Evolutionary conservation across 2,797 vertebrate species (phyloP), one percentile per base, ranked within the genome.

Genomic region (Apodemus agrarius): DNA sequence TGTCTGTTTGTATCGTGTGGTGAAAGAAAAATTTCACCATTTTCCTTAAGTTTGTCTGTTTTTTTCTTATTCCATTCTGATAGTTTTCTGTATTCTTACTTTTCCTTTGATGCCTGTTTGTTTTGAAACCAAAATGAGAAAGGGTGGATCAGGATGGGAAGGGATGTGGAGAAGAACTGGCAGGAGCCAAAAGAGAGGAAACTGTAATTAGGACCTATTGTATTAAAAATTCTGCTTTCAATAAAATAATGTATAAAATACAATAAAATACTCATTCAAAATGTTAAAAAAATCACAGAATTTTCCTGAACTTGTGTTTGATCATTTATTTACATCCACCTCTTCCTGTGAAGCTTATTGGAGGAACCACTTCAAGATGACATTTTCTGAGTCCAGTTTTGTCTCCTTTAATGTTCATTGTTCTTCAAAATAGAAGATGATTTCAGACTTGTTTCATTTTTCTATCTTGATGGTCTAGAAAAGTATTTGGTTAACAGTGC

Each of bases 331-430:
- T 85, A 6, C 21, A 79, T 89, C 89, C 29, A 29, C 52, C 22
- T 85, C 21, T 16, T 61, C 9, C 75, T 89, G 24, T 40, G 79
- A 43, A 95, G 69, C 31, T 24, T 6, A 8, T 57, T 80, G 46
- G 61, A 82, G 86, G 26, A 4, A 72, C 43, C 49, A 67, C 29
- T 79, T 94, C 21, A 69, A 87, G 82, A 91, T 69, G 74, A 63
- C 79, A 49, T 34, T 75, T 96, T 80, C 54, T 94, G 46, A 92
- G 76, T 76, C 7, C 16, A 13, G 13, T 88, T 94, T 96, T 49
- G n/a, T 86, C 14, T 89, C 22, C 63, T 94, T 80, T 79, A 16
- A 19, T 43, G 6, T 95, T 29, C 40, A 54, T 94, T 93, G 34
- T 92, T 72, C 40, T 92, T 46, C n/a, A 92, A 85, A 93, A 61